Evolutionary conservation across 2,113 vertebrate species (phyloP).

Genomic region (Mustelus asterias): DNA sequence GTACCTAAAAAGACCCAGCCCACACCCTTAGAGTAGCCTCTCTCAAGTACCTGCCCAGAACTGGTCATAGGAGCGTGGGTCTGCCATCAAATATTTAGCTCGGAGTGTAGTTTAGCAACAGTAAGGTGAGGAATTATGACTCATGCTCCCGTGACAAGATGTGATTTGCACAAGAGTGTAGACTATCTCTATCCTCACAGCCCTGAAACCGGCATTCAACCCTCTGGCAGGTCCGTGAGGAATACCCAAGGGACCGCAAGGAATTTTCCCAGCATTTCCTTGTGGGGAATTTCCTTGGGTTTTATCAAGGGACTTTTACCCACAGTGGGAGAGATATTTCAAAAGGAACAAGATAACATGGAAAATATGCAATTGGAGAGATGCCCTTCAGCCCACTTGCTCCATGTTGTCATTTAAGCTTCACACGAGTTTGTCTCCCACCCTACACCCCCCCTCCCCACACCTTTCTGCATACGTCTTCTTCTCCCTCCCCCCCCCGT

Average conservation of each 20-base stretch:
- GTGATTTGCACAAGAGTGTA: neutral
- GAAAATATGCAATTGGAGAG: neutral
- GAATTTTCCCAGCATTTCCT: neutral
- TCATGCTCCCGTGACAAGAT: neutral
- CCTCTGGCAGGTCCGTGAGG: neutral
- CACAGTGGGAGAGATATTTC: neutral
- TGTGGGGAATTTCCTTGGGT: neutral
- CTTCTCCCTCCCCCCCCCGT: neutral
- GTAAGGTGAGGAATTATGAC: neutral
- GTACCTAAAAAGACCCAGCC: neutral
- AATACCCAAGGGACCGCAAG: neutral
- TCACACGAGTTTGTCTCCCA: too few relatives aligned
- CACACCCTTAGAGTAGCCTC: neutral
- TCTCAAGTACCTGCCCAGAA: neutral
- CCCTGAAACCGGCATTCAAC: neutral
- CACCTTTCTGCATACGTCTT: too few relatives aligned
- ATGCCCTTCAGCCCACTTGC: neutral
- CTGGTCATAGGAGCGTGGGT: neutral
- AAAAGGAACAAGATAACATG: neutral
- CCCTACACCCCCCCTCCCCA: too few relatives aligned
- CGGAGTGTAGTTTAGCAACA: neutral
- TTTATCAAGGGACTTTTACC: neutral
- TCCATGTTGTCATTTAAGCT: neutral
- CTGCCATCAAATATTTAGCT: neutral
- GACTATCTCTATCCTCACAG: neutral